A percentile compares a stretch with the other conserved stretches of the same genome.
phyloP scores from a whole-genome alignment of 2,888 invertebrate species.

The Flexamia atlantica region DNA sequence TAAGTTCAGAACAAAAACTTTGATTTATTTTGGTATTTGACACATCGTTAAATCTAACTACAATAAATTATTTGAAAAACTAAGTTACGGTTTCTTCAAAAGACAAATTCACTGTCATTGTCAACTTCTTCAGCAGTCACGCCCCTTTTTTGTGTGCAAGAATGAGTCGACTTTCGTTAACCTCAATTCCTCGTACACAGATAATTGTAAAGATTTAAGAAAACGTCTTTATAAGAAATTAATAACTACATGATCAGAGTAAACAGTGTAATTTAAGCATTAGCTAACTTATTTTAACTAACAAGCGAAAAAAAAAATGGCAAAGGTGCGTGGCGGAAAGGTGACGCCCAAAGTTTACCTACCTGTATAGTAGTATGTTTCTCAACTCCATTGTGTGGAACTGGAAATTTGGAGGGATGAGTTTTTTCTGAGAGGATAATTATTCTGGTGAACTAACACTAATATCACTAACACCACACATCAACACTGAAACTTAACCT shows the following conservation, averaged over 20 bases:
- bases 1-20: no score
- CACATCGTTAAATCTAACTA: no score
- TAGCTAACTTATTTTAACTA: neutral
- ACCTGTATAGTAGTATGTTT: slow-evolving; percentile 44
- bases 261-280: no score
- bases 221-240: no score
- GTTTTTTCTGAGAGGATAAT: neutral
- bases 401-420: neutral
- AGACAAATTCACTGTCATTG: no score
- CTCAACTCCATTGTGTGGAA: slow-evolving; percentile 28
- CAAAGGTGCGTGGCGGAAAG: slow-evolving; percentile 56
- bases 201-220: neutral
- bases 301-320: neutral
- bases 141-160: slow-evolving; percentile 2
- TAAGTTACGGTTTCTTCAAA: no score
- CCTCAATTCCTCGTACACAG: neutral
- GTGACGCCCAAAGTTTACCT: slow-evolving; percentile 59
- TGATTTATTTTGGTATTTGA: no score
- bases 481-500: slow-evolving; percentile 39
- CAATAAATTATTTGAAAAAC: no score
- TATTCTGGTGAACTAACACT: neutral
- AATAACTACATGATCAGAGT: no score
- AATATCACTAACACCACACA: slow-evolving; percentile 10
- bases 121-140: slow-evolving; percentile 3
- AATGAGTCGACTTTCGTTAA: slow-evolving; percentile 22